Evolutionary conservation across 2,113 vertebrate species (phyloP), one percentile per base, ranked within the genome.

Genomic region (Coregonus clupeaformis): DNA sequence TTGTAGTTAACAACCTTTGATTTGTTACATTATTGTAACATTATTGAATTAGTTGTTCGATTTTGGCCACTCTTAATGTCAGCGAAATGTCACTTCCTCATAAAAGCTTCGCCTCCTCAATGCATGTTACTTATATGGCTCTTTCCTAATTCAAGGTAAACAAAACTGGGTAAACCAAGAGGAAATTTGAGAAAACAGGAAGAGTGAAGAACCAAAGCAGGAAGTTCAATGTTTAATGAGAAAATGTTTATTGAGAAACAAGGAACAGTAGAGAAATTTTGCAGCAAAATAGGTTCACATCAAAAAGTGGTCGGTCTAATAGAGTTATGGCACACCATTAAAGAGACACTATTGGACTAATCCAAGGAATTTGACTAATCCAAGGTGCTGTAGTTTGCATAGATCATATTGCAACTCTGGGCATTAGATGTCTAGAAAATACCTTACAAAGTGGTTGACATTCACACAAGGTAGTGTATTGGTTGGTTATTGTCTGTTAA

Each of bases 181-280:
- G 36, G 9, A 42, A 2, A 42, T 42, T 11, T 42, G 9, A 55
- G 49, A 71, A 71, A 27, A 42, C 11, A 36, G 24, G 29, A 4
- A 68, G 66, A 75, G 68, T 25, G 32, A 76, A 52, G 49, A 76
- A 55, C 52, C 60, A 30, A 55, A 68, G 67, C 32, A 67, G 32
- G 36, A 24, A 59, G 36, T 11, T 42, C 9, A 42, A 42, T 42
- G 20, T 70, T 79, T 57, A 74, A 80, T 76, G 9, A 55, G 79
- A 82, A 42, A 27, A 25, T 52, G 89, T 95, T 94, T 96, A 95
- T 95, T 95, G 92, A 92, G 93, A 94, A 93, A 94, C 89, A 90
- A 91, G 22, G 32, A 91, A 88, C 89, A 83, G 89, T 86, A 86
- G 88, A 93, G 91, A 91, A 11, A 11, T 42, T 42, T 83, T 85